phyloP scores from a whole-genome alignment of 2,113 vertebrate genomes.

The Romanogobio albipinnatus region DNA sequence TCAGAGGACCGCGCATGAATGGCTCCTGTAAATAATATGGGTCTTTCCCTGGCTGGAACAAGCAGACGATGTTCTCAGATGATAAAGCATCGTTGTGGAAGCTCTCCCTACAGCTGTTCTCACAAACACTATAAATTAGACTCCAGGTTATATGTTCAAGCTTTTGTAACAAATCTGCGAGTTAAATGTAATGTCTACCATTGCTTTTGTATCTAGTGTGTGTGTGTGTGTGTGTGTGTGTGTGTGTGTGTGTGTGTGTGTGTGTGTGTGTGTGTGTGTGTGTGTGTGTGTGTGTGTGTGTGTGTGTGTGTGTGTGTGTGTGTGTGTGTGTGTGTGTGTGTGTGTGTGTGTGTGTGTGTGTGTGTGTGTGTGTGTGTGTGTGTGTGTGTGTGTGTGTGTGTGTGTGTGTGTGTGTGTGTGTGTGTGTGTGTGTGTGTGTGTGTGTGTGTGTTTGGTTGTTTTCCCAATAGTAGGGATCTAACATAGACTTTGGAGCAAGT shows the following conservation, averaged over 20 bases:
- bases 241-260: no score
- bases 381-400: no score
- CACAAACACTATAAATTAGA: neutral
- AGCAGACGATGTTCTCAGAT: neutral
- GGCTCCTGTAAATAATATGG: slow-evolving; percentile 5
- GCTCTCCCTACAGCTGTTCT: neutral
- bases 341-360: no score
- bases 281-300: no score
- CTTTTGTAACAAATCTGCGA: neutral
- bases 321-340: no score
- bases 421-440: no score
- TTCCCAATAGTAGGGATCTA: neutral
- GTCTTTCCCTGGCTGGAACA: slow-evolving; percentile 13
- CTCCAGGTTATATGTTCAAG: neutral
- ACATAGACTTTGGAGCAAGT: slow-evolving; percentile 43
- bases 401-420: no score
- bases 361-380: no score
- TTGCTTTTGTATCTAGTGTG: neutral
- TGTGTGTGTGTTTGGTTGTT: neutral
- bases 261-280: no score
- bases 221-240: no score
- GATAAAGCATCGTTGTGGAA: neutral
- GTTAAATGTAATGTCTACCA: neutral
- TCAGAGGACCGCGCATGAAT: slow-evolving; percentile 19
- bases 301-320: no score